Base-by-base conservation (phyloP, 2,113 vertebrate genomes). In the Anoura caudifer region DNA sequence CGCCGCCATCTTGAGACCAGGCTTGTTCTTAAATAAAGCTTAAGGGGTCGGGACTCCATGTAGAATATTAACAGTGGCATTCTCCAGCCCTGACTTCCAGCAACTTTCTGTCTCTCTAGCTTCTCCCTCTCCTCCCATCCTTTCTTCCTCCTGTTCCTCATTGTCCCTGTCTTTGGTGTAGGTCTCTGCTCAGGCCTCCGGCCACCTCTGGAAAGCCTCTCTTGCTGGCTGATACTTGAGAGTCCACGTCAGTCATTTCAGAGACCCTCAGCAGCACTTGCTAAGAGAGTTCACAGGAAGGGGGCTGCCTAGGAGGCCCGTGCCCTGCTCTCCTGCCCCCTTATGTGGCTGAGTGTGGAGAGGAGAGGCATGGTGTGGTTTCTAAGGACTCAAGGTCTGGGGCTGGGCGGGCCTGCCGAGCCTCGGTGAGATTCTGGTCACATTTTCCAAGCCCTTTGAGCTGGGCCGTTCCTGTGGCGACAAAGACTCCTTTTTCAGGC, bases 11-110 rank as follows among this genome's bases (percentile, higher is more conserved):
- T n/a, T n/a, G n/a, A n/a, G n/a, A n/a, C n/a, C 50, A 52, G 50
- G 85, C 97, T 73, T 95, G 95, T 96, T 97, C 98, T 98, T 98
- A 98, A 98, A 97, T 95, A 98, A 97, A 97, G 95, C 95, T 93
- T 97, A 97, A 98, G 97, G 77, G 98, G 97, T 98, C 97, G 97
- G 97, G 97, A 97, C 97, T 97, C 98, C 97, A 63, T 97, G 98
- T 96, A 98, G 97, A 97, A 98, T 98, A 98, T 98, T 98, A 98
- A 98, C 98, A 98, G 98, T 97, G 85, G 26, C 88, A 26, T 41
- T 95, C 95, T 95, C 87, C 45, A 82, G 70, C 93, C 88, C 89
- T 80, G 91, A 96, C 84, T 87, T 56, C 77, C 73, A 67, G 73
- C 67, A 95, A 87, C 79, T 59, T 95, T 94, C 91, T 85, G 17